Base-by-base conservation (phyloP, 2,113 vertebrate genomes). In the Tupaia tana region DNA sequence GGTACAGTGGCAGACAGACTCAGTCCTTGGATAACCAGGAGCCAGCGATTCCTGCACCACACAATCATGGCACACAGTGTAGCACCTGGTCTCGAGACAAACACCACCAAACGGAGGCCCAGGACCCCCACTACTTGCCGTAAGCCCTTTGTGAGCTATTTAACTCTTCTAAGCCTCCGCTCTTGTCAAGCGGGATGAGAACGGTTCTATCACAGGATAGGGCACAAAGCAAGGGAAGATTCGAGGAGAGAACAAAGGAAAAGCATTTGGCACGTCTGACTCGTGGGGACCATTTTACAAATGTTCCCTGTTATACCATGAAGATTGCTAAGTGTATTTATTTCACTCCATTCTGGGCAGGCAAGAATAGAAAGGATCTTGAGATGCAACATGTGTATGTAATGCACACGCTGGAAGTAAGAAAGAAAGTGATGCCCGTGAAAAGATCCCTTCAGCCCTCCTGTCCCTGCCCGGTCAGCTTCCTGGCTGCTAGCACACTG, bases 291-390 rank as follows among this genome's bases (percentile, higher is more conserved):
- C 64, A 19, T 14, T 31, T 10, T 1, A 64, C 34, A 43, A 6
- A 56, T 0, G 31, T 6, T 63, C 22, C 54, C 43, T 9, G 0
- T 18, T 0, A 58, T 19, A 31, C 20, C 2, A 0, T 3, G 14
- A 24, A 0, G 52, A 58, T 0, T 16, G 18, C 9, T 8, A 77
- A 84, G 56, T 2, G 7, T 1, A 19, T 6, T 79, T 63, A 29
- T 77, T 69, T 79, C 34, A 29, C 0, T n/a, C 43, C 4, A 63
- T 9, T 27, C 31, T 25, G 29, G 22, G 16, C 66, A 80, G 15
- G 43, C 43, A 43, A 43, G 43, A 43, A 43, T 43, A 43, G 43
- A 43, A 43, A 43, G 43, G 14, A 12, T 29, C n/a, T 80, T 66
- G 6, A 27, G 61, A 59, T 8, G 24, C 20, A 87, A 27, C 2